These are phyloP conservation scores for Matsumurasca onukii DNA, from an alignment of 1,140 invertebrate genomes.

Conservation along the genomic window DNA sequence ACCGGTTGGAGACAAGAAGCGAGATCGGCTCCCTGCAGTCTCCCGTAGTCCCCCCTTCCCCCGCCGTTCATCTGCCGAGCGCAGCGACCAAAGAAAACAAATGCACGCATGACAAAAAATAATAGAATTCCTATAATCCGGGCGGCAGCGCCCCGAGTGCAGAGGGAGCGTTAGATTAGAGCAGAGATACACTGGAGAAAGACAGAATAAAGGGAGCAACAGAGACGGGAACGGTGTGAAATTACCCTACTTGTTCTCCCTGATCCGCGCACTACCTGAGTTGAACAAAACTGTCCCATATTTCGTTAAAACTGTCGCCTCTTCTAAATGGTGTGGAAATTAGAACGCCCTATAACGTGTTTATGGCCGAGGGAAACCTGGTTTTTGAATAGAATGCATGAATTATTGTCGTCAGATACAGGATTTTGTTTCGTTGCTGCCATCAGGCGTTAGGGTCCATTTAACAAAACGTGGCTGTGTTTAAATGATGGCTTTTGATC, in stretches of 20 bases:
- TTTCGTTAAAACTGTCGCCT: slow-evolving; percentile 23
- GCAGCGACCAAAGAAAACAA: slow-evolving; percentile 22
- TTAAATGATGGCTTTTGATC: slow-evolving; percentile 11
- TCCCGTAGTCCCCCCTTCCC: not conserved
- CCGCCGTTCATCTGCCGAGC: not conserved
- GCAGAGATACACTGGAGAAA: slow-evolving; percentile 14
- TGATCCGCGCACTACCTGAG: not conserved
- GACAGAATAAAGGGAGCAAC: not conserved
- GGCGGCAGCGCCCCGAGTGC: slow-evolving; percentile 4
- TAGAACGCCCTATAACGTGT: slow-evolving; percentile 19
- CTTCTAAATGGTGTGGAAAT: slow-evolving; percentile 25
- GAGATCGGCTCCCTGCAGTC: not conserved
- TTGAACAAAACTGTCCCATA: slow-evolving; percentile 7
- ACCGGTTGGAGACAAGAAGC: slow-evolving; percentile 17
- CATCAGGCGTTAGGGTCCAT: slow-evolving; percentile 10
- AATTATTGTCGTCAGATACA: slow-evolving; percentile 19
- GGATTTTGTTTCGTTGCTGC: slow-evolving; percentile 14
- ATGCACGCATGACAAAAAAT: slow-evolving; percentile 32
- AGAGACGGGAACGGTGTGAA: slow-evolving; percentile 14
- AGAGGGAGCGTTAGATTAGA: slow-evolving; percentile 26
- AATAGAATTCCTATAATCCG: slow-evolving; percentile 32
- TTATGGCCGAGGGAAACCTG: slow-evolving; percentile 17
- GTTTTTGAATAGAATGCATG: slow-evolving; percentile 20
- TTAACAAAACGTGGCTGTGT: slow-evolving; percentile 17
- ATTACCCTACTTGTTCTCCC: not conserved